Percentiles rank a stretch among this genome's conserved stretches.
These are phyloP conservation scores for Ornithoptera priamus DNA, from an alignment of 2,888 invertebrate genomes.

Conservation along the genomic window DNA sequence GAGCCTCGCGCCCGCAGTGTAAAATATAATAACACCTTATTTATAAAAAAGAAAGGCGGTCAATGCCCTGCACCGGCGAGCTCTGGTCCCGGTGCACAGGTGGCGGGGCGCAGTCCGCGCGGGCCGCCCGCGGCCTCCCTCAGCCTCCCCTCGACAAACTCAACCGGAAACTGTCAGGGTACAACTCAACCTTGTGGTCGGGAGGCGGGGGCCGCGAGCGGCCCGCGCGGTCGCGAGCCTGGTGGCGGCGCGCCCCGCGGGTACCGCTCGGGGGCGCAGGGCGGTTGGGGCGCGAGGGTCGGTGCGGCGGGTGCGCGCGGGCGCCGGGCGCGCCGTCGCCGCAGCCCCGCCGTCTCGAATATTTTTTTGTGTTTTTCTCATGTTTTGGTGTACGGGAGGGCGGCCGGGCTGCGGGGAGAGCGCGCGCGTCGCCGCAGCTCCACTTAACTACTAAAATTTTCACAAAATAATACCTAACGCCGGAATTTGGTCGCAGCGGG, in stretches of 20 bases:
- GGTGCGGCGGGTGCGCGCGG: constrained; percentile 41
- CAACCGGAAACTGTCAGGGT: constrained; percentile 34
- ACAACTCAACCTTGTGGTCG: constrained; percentile 32
- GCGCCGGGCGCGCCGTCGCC: constrained; percentile 39
- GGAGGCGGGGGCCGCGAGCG: constrained; percentile 23
- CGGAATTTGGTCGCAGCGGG: constrained; percentile 68
- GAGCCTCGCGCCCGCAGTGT: constrained; percentile 46
- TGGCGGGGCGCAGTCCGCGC: constrained; percentile 35
- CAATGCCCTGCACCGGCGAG: constrained; percentile 40
- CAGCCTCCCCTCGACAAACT: constrained; percentile 32
- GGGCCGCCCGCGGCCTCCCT: constrained; percentile 24
- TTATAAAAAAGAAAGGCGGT: constrained; percentile 63
- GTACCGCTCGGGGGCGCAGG: constrained; percentile 28
- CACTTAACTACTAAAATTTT: constrained; percentile 78
- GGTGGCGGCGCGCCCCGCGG: constrained; percentile 30
- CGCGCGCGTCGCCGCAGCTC: constrained; percentile 44
- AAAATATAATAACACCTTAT: constrained; percentile 62
- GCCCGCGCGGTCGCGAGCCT: too few species aligned
- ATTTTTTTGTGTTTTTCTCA: constrained; percentile 70
- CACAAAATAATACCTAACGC: constrained; percentile 79
- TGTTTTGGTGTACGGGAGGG: constrained; percentile 51
- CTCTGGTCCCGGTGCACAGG: constrained; percentile 32
- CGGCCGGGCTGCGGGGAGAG: constrained; percentile 40
- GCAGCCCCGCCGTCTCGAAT: constrained; percentile 38
- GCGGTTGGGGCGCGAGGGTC: constrained; percentile 34